These are phyloP conservation scores for Meandrina meandrites DNA, from an alignment of 92 coral and sea anemone genomes.

Conservation along the genomic window DNA sequence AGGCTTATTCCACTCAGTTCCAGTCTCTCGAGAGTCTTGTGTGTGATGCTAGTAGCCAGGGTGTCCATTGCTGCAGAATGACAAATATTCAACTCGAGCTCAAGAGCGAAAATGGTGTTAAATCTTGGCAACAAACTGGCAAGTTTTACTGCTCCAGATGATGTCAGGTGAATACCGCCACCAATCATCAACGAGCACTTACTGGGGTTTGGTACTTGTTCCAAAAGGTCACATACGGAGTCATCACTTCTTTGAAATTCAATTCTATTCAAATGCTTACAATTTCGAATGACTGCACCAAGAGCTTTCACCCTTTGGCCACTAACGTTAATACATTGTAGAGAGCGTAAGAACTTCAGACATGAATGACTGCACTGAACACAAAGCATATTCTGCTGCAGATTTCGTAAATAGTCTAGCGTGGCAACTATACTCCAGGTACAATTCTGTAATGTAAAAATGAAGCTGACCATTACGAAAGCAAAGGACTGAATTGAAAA, in stretches of 20 bases:
- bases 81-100: background rate
- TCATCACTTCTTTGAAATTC: background rate
- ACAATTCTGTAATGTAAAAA: background rate
- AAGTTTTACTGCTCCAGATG: background rate
- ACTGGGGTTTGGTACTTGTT: background rate
- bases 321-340: background rate
- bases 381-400: background rate
- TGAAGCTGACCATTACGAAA: background rate
- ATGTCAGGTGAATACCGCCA: background rate
- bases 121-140: background rate
- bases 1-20: background rate
- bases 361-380: constrained; percentile 14
- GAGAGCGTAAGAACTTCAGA: background rate
- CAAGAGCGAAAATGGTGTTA: background rate
- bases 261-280: background rate
- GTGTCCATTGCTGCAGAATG: background rate
- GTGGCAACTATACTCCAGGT: background rate
- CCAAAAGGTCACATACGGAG: background rate
- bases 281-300: background rate
- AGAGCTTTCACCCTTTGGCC: background rate
- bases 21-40: background rate
- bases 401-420: background rate
- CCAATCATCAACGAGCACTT: background rate
- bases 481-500: background rate
- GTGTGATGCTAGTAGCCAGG: background rate